Evolutionary conservation across 1,140 invertebrate genomes (phyloP).

Genomic region (Drosophila murphyi): DNA sequence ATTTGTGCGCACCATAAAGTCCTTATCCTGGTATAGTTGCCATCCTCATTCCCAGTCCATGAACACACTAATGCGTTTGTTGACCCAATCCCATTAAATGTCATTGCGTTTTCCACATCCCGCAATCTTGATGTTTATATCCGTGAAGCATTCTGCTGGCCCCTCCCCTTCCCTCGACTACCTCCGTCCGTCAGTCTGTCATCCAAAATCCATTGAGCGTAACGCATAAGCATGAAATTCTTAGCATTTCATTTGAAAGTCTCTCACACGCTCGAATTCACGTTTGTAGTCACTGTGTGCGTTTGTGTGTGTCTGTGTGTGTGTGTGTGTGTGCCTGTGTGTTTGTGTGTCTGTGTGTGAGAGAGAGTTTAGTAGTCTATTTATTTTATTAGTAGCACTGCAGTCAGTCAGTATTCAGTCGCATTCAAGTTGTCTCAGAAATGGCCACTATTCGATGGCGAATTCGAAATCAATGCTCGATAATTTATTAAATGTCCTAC

Average conservation of each 20-base stretch:
- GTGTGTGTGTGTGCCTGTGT: background rate
- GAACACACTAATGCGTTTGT: conserved; percentile 45
- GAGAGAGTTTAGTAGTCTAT: conserved; percentile 55
- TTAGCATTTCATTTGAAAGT: conserved; percentile 27
- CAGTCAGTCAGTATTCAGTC: conserved; percentile 20
- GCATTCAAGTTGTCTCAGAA: conserved; percentile 21
- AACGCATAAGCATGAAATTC: conserved; percentile 56
- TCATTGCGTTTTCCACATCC: conserved; percentile 21
- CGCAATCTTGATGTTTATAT: conserved; percentile 36
- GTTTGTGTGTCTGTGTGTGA: too few relatives aligned
- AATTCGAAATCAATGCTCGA: conserved; percentile 14
- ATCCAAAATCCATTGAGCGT: conserved; percentile 62
- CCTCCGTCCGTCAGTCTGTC: conserved; percentile 28
- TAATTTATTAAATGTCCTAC: background rate
- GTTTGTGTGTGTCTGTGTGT: background rate
- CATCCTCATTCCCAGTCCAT: background rate
- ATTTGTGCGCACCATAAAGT: conserved; percentile 23
- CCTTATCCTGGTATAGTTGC: background rate
- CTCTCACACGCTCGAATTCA: background rate
- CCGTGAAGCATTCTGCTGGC: background rate
- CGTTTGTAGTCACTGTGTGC: background rate
- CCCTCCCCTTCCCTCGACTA: background rate
- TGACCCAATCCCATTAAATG: conserved; percentile 45
- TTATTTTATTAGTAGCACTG: conserved; percentile 67
- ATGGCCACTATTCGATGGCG: conserved; percentile 21